Percentiles rank a stretch among this genome's conserved stretches.
These are phyloP conservation scores for Erinaceus europaeus DNA, from an alignment of 2,113 vertebrate species.

Conservation along the genomic window DNA sequence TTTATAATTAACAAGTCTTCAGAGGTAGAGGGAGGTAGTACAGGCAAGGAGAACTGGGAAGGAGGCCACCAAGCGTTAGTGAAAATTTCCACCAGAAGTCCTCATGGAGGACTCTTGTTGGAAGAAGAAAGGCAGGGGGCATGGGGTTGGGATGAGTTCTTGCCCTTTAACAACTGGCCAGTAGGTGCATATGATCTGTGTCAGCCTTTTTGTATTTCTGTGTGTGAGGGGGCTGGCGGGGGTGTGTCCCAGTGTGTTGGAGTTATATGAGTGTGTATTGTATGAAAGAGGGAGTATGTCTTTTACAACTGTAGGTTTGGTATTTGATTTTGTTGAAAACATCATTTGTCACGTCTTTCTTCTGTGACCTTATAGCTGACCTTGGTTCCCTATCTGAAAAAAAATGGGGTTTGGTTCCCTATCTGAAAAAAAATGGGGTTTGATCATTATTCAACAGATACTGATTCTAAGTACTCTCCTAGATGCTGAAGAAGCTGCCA, in stretches of 20 bases:
- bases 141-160: neutral
- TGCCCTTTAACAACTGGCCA: slow-evolving; percentile 32
- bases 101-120: neutral
- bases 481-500: neutral
- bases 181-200: neutral
- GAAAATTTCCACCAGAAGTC: slow-evolving; percentile 26
- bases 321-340: slow-evolving; percentile 11
- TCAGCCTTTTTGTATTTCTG: neutral
- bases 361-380: neutral
- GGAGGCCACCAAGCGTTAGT: slow-evolving; percentile 8
- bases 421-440: neutral
- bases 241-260: neutral
- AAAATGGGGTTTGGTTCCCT: neutral
- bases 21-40: neutral
- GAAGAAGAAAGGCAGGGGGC: neutral
- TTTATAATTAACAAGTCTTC: slow-evolving; percentile 75
- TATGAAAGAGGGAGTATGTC: neutral
- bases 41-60: neutral
- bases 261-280: neutral
- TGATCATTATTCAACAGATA: slow-evolving; percentile 2
- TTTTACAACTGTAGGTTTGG: neutral
- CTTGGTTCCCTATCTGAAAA: neutral
- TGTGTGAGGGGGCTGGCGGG: neutral
- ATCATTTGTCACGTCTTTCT: neutral
- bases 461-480: neutral